phyloP scores from a whole-genome alignment of 2,797 vertebrate species.

The Cygnus olor region DNA sequence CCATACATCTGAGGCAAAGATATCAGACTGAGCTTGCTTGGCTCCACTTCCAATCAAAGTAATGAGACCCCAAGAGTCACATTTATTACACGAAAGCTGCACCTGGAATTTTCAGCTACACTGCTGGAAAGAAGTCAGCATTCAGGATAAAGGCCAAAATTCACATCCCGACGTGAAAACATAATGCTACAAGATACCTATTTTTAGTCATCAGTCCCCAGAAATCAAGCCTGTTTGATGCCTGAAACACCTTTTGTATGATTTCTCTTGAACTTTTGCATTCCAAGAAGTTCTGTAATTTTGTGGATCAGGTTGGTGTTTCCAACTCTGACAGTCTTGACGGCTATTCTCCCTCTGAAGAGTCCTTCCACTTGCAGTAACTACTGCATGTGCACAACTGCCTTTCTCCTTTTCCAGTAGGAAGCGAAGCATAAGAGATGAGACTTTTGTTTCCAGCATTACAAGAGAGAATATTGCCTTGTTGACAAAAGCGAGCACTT shows the following conservation, averaged over 20 bases:
- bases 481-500: not conserved
- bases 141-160: not conserved
- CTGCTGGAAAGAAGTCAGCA: not conserved
- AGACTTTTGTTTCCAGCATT: not conserved
- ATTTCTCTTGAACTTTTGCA: not conserved
- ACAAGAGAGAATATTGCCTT: not conserved
- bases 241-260: not conserved
- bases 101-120: not conserved
- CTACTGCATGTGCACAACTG: fast-evolving
- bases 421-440: not conserved
- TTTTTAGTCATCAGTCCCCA: not conserved
- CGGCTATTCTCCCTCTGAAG: not conserved
- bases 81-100: not conserved
- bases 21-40: not conserved
- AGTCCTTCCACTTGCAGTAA: not conserved
- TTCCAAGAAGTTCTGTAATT: not conserved
- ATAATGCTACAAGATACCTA: fast-evolving
- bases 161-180: not conserved
- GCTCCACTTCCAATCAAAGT: not conserved
- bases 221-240: not conserved
- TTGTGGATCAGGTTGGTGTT: fast-evolving
- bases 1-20: not conserved
- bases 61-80: not conserved
- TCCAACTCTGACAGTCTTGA: not conserved
- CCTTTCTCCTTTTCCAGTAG: not conserved